phyloP scores from a whole-genome alignment of 2,888 invertebrate genomes.

The Campaea margaritaria region DNA sequence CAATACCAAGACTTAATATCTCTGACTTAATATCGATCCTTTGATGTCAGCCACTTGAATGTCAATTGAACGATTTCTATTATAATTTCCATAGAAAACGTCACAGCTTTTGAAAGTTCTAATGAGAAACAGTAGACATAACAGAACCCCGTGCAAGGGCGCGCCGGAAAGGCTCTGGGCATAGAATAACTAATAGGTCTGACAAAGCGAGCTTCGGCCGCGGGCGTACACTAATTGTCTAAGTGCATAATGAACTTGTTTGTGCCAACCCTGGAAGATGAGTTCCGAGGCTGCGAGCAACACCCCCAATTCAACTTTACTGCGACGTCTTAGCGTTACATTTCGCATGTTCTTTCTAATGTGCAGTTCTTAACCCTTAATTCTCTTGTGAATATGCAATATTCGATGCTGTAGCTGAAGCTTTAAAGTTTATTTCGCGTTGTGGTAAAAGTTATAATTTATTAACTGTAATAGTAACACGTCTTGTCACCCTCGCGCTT shows the following conservation, averaged over 20 bases:
- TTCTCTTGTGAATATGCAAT: not conserved
- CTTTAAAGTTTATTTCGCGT: constrained; percentile 43
- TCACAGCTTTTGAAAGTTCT: constrained; percentile 41
- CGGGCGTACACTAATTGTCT: constrained; percentile 82
- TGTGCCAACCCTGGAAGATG: constrained; percentile 67
- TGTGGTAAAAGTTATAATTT: constrained; percentile 28
- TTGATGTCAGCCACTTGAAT: not conserved
- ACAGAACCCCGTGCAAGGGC: constrained; percentile 53
- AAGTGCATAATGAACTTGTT: constrained; percentile 83
- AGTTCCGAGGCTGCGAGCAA: constrained; percentile 44
- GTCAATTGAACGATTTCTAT: constrained; percentile 9
- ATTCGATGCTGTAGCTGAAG: not conserved
- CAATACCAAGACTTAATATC: too few species aligned
- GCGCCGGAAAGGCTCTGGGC: constrained; percentile 66
- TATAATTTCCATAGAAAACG: constrained; percentile 18
- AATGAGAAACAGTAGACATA: constrained; percentile 44
- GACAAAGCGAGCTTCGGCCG: constrained; percentile 61
- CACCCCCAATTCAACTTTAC: constrained; percentile 48
- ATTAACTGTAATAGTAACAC: constrained; percentile 58
- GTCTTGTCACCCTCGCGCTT: constrained; percentile 67
- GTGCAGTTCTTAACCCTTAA: constrained; percentile 35
- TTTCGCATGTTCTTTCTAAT: constrained; percentile 46
- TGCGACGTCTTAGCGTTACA: constrained; percentile 43
- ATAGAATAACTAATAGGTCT: constrained; percentile 45
- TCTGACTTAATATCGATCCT: not conserved